Conservation (phyloP, 2,888 invertebrate species). For the Lottia scabra region DNA sequence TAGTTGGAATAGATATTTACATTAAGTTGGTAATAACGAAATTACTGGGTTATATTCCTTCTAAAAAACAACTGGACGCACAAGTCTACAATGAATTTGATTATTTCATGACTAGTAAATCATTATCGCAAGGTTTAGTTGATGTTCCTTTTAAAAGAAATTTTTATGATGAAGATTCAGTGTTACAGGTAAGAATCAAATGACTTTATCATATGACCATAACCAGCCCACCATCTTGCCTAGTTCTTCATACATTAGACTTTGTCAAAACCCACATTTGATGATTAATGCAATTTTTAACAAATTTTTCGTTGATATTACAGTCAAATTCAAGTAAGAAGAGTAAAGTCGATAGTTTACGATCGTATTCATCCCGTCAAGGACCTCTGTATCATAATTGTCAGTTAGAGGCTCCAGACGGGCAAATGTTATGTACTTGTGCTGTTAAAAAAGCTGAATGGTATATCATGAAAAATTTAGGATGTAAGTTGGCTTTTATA, state of each 20-base stretch:
- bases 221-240: too few species aligned
- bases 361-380: constrained; percentile 71
- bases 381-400: constrained; percentile 84
- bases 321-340: neutral
- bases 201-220: too few species aligned
- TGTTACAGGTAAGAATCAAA: too few species aligned
- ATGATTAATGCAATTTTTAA: too few species aligned
- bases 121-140: constrained; percentile 25
- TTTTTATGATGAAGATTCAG: neutral
- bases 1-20: constrained; percentile 79
- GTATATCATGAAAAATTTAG: constrained; percentile 73
- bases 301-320: too few species aligned
- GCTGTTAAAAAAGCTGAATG: constrained; percentile 82
- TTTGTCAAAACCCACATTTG: too few species aligned
- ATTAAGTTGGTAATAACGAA: constrained; percentile 47
- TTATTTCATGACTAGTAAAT: neutral
- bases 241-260: too few species aligned
- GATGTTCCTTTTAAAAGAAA: constrained; percentile 23
- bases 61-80: neutral
- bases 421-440: constrained; percentile 81
- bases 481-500: constrained; percentile 45
- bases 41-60: constrained; percentile 24
- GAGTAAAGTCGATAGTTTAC: constrained; percentile 3
- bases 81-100: neutral
- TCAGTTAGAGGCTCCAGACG: constrained; percentile 82